Evolutionary conservation across 2,113 vertebrate species (phyloP), one percentile per base, ranked within the genome.

Genomic region (Lophius piscatorius): DNA sequence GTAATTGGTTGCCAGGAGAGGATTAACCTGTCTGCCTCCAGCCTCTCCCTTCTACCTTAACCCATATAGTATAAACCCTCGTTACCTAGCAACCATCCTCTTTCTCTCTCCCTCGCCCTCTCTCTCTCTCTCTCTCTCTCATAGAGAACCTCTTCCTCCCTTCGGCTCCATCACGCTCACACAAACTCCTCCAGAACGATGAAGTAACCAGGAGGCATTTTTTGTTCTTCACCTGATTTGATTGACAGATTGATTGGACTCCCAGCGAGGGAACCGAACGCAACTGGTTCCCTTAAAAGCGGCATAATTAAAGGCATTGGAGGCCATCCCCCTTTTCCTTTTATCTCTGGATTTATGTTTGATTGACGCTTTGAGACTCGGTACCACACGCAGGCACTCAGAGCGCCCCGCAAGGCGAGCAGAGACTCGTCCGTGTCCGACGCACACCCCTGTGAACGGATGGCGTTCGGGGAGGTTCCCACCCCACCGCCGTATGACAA

Each of bases 11-110:
- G 77, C 81, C 58, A 46, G 39, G 31, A 78, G 71, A 85, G 83
- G 84, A 87, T 88, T 87, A 88, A 85, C 76, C 70, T 73, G 81
- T 84, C 86, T 72, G 76, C 81, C 64, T 82, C 47, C 70, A 74
- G 74, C 69, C 70, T 81, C 86, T 72, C 69, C 71, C 68, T 70
- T 35, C 23, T 44, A 59, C 50, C 57, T 74, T 67, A 36, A 67
- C 80, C 69, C 75, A 75, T 70, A 57, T 42, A 50, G 52, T 57
- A 45, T 61, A 76, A 56, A 54, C 34, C 50, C 20, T 1, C 0
- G 74, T 80, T 64, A 29, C 85, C 11, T 44, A 49, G 66, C 45
- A 70, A 69, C 72, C 6, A 12, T 9, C 26, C 8, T 13, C 34
- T 40, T 13, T 9, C 14, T 9, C 44, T 42, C n/a, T n/a, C n/a